phyloP scores from a whole-genome alignment of 2,888 invertebrate species.

The Ophion ventricosus region DNA sequence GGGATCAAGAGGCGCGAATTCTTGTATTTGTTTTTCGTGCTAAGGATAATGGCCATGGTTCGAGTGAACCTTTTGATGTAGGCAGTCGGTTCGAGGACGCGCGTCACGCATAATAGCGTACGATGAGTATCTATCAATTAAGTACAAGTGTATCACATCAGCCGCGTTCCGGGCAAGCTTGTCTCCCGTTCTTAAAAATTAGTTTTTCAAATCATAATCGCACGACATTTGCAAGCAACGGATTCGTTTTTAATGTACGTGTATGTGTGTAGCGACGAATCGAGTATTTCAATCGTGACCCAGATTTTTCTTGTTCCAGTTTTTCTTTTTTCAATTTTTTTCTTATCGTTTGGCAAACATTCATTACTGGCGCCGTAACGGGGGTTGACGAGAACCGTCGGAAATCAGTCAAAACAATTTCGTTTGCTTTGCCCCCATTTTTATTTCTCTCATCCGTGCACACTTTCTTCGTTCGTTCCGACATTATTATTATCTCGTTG shows the following conservation, averaged over 20 bases:
- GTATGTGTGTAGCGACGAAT: not conserved
- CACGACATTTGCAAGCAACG: conserved; percentile 42
- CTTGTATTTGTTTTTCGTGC: conserved; percentile 30
- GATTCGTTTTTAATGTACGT: conserved; percentile 8
- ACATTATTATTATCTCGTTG: not conserved
- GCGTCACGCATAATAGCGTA: conserved; percentile 67
- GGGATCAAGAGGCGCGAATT: conserved; percentile 62
- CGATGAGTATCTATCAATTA: conserved; percentile 65
- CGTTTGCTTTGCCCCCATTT: not conserved
- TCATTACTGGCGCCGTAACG: not conserved
- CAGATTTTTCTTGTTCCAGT: conserved; percentile 1
- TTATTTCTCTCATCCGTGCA: not conserved
- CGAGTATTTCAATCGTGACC: not conserved
- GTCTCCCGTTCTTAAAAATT: conserved; percentile 30
- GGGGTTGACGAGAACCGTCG: not conserved
- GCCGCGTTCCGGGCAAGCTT: conserved; percentile 48
- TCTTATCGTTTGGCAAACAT: not conserved
- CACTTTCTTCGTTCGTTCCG: not conserved
- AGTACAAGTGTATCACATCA: conserved; percentile 58
- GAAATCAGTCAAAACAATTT: not conserved
- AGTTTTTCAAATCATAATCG: conserved; percentile 39
- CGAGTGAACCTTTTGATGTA: conserved; percentile 69
- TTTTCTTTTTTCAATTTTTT: conserved; percentile 4
- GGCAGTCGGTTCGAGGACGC: conserved; percentile 71
- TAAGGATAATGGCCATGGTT: conserved; percentile 56